Conservation (phyloP, 2,113 vertebrate species). For the Herpetotheres cachinnans region DNA sequence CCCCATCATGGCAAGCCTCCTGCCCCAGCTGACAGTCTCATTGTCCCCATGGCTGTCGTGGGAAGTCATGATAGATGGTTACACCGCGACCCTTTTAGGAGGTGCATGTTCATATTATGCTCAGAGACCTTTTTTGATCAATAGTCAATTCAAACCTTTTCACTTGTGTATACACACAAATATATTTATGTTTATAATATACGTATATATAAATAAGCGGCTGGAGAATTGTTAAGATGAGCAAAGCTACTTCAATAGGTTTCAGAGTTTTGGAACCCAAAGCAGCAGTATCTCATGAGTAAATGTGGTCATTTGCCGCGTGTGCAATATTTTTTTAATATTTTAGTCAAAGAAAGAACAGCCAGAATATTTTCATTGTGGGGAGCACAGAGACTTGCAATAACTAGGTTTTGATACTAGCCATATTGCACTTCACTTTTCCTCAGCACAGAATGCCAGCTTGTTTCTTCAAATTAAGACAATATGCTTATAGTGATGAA, state of each 20-base stretch:
- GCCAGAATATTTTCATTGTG: constrained; percentile 32
- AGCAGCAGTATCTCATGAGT: neutral
- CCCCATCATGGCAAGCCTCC: neutral
- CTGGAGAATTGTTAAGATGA: neutral
- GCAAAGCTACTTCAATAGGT: neutral
- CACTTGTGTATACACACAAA: neutral
- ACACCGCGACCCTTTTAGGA: constrained; percentile 29
- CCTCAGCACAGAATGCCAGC: constrained; percentile 65
- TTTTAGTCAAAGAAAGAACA: constrained; percentile 28
- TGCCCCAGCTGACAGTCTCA: constrained; percentile 14
- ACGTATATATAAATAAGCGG: neutral
- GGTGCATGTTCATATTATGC: neutral
- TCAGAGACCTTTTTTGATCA: constrained; percentile 49
- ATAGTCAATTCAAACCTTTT: constrained; percentile 25
- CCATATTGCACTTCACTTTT: constrained; percentile 50
- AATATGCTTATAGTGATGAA: constrained; percentile 70
- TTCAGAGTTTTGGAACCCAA: neutral
- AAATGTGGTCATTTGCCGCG: neutral
- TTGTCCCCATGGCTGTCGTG: constrained; percentile 25
- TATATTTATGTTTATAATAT: neutral
- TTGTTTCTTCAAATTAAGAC: constrained; percentile 74
- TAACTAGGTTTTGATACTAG: constrained; percentile 16
- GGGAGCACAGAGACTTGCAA: neutral
- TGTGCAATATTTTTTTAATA: neutral
- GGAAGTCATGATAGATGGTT: constrained; percentile 48